A percentile compares a stretch with the other conserved stretches of the same genome.
Conservation (phyloP, 35 echinoderm and acorn worm species). For the Ptychodera flava region DNA sequence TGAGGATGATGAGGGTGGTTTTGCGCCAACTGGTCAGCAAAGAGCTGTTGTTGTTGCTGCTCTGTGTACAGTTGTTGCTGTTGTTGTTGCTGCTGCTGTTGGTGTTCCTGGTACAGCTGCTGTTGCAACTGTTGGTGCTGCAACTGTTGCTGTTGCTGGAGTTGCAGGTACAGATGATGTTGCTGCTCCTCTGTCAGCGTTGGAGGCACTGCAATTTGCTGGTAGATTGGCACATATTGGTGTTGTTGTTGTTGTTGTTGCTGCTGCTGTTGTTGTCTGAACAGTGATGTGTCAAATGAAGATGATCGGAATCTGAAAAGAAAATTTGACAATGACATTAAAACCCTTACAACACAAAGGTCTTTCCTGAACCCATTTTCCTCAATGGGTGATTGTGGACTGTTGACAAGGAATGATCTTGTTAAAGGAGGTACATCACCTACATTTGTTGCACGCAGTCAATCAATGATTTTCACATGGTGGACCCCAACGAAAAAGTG, state of each 20-base stretch:
- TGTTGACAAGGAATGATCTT: too few relatives aligned
- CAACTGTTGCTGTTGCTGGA: neutral
- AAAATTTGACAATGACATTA: conserved; percentile 7
- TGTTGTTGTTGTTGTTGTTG: neutral
- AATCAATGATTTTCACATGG: too few relatives aligned
- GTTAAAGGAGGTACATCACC: too few relatives aligned
- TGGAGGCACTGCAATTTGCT: neutral
- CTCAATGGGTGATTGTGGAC: too few relatives aligned
- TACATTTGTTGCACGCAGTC: too few relatives aligned
- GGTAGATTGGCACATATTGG: neutral
- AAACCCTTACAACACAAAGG: neutral
- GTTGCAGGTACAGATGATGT: neutral
- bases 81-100: neutral
- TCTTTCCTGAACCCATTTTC: neutral
- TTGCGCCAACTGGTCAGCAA: neutral
- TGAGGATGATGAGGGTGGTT: neutral
- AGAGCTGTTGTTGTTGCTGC: neutral
- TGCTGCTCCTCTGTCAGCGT: neutral
- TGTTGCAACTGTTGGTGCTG: neutral
- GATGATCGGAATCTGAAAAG: conserved; percentile 47
- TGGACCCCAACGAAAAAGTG: too few relatives aligned
- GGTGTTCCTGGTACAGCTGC: too few relatives aligned
- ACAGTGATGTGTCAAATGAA: conserved; percentile 57
- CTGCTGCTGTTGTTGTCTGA: conserved; percentile 8
- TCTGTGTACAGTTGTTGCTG: neutral